A percentile compares a stretch with the other conserved stretches of the same genome.
These are phyloP conservation scores for Tenrec ecaudatus DNA, from an alignment of 2,113 vertebrate species.

Conservation along the genomic window DNA sequence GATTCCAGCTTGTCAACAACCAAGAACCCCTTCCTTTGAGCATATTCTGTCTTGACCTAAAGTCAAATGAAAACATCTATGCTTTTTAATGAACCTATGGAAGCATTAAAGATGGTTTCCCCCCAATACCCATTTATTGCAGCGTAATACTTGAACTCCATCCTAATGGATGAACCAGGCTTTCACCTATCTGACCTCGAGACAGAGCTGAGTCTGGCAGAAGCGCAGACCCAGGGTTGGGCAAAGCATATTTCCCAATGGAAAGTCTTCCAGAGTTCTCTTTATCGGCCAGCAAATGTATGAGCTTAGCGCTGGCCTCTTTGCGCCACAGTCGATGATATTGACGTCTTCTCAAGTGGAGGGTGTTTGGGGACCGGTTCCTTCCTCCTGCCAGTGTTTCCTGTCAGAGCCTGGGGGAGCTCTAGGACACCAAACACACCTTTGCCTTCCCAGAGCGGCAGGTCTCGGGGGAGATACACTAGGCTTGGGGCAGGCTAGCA, in stretches of 20 bases:
- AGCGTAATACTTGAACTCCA: neutral
- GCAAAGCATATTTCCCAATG: fast-evolving
- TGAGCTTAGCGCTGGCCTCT: too few relatives aligned
- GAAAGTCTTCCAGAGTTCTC: too few relatives aligned
- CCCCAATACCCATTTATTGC: neutral
- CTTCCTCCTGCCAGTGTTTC: neutral
- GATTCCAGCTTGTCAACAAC: constrained; percentile 87
- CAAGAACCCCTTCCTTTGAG: constrained; percentile 89
- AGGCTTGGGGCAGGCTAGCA: too few relatives aligned
- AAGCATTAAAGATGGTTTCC: neutral
- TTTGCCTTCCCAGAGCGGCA: neutral
- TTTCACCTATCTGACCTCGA: too few relatives aligned
- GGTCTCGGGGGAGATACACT: neutral
- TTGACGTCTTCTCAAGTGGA: neutral
- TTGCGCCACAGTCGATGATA: fast-evolving
- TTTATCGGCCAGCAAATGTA: neutral
- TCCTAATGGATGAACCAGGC: neutral
- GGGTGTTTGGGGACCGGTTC: neutral
- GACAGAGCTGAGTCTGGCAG: neutral
- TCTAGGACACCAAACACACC: neutral
- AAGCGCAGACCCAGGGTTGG: neutral
- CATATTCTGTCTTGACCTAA: constrained; percentile 89
- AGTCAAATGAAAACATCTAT: neutral
- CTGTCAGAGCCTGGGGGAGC: neutral
- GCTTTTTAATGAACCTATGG: neutral